These are phyloP conservation scores for Ecdyonurus torrentis DNA, from an alignment of 2,888 invertebrate genomes.

Conservation along the genomic window DNA sequence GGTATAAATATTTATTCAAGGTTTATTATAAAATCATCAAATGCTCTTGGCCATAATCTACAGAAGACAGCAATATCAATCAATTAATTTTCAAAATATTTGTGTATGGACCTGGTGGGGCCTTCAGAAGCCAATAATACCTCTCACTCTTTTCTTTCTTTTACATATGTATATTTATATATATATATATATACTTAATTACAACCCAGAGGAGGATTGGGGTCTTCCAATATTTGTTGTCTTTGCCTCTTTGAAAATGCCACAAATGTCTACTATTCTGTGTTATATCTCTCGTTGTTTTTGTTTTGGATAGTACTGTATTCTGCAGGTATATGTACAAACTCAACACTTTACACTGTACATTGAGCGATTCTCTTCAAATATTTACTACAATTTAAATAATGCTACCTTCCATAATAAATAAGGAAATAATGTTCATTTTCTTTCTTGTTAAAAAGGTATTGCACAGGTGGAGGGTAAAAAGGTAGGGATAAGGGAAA, in stretches of 20 bases:
- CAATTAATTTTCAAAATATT: conserved; percentile 8
- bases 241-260: conserved; percentile 9
- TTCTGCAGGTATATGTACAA: conserved; percentile 13
- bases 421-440: conserved; percentile 11
- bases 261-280: neutral
- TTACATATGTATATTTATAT: neutral
- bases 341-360: conserved; percentile 15
- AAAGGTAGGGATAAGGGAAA: too few species aligned
- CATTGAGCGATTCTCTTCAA: conserved; percentile 14
- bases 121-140: neutral
- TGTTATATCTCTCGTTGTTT: neutral
- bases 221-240: conserved; percentile 7
- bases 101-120: conserved; percentile 8
- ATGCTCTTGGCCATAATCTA: conserved; percentile 15
- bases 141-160: neutral
- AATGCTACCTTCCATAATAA: conserved; percentile 12
- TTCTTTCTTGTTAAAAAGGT: conserved; percentile 10
- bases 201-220: conserved; percentile 5
- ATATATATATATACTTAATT: conserved; percentile 8
- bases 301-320: conserved; percentile 9
- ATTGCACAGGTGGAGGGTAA: conserved; percentile 12
- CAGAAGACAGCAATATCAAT: conserved; percentile 15
- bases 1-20: conserved; percentile 12
- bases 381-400: conserved; percentile 12
- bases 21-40: conserved; percentile 16